Evolutionary conservation across 1,140 invertebrate species (phyloP).

Genomic region (Vanessa tameamea): DNA sequence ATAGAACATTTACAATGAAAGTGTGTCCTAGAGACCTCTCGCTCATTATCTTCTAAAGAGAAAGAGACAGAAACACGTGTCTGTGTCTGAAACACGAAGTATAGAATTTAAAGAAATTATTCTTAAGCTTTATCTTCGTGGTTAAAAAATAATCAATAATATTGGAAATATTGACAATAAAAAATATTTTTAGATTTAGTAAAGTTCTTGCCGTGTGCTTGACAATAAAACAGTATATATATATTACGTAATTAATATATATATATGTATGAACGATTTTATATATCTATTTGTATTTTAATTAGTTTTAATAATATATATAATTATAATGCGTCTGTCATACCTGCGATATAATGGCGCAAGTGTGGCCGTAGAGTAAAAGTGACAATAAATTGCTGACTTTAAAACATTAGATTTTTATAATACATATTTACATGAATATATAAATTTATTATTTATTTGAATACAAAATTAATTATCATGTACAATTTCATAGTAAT

Average conservation of each 20-base stretch:
- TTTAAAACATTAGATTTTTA: conserved; percentile 14
- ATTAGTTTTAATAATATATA: not conserved
- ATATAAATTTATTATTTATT: not conserved
- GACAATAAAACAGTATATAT: conserved; percentile 24
- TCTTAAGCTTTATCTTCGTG: conserved; percentile 12
- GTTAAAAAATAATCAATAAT: not conserved
- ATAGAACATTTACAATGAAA: not conserved
- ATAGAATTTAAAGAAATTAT: conserved; percentile 11
- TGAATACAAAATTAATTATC: not conserved
- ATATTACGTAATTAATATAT: conserved; percentile 14
- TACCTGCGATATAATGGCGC: not conserved
- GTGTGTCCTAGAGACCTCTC: not conserved
- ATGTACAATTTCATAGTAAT: not conserved
- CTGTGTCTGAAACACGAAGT: not conserved
- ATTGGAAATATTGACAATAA: conserved; percentile 47
- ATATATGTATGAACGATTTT: conserved; percentile 19
- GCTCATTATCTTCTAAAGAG: not conserved
- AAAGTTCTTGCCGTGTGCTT: conserved; percentile 24
- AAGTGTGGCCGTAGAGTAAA: conserved; percentile 4
- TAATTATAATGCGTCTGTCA: conserved; percentile 1
- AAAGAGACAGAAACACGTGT: not conserved
- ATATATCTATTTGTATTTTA: conserved; percentile 14
- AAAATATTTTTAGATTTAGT: conserved; percentile 25
- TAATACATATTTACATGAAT: conserved; percentile 9
- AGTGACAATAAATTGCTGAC: conserved; percentile 3